phyloP scores from a whole-genome alignment of 2,888 invertebrate genomes.

The Lithosia quadra region DNA sequence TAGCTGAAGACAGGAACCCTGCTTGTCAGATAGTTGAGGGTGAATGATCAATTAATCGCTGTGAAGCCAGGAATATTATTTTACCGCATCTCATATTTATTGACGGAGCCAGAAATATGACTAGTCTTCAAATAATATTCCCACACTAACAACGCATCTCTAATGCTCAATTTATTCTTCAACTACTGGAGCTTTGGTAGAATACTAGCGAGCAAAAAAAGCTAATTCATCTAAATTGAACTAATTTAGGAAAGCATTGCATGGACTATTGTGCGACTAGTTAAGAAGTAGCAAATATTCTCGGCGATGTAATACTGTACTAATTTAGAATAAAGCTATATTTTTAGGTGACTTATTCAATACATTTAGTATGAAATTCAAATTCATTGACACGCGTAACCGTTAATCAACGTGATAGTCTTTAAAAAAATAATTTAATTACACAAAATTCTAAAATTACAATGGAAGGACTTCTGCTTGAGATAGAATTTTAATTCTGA shows the following conservation, averaged over 20 bases:
- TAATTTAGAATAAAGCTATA: slow-evolving; percentile 36
- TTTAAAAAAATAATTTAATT: neutral
- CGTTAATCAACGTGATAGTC: slow-evolving; percentile 21
- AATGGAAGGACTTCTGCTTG: slow-evolving; percentile 2
- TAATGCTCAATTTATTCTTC: slow-evolving; percentile 78
- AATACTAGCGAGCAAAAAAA: slow-evolving; percentile 73
- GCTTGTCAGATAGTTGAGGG: slow-evolving; percentile 85
- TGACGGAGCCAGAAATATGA: slow-evolving; percentile 33
- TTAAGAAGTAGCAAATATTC: slow-evolving; percentile 59
- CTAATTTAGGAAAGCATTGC: slow-evolving; percentile 76
- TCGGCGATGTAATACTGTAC: slow-evolving; percentile 38
- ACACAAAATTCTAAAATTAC: neutral
- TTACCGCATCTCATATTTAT: slow-evolving; percentile 38
- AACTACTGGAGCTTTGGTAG: slow-evolving; percentile 63
- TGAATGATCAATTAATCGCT: slow-evolving; percentile 45
- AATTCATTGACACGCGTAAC: slow-evolving; percentile 27
- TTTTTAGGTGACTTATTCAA: slow-evolving; percentile 26
- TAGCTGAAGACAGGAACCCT: slow-evolving; percentile 84
- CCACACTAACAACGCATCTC: slow-evolving; percentile 69
- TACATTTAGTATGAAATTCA: slow-evolving; percentile 29
- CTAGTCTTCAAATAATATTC: slow-evolving; percentile 54
- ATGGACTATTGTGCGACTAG: slow-evolving; percentile 75
- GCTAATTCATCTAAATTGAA: slow-evolving; percentile 67
- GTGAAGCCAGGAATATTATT: slow-evolving; percentile 61
- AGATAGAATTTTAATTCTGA: slow-evolving; percentile 17